Base-by-base conservation (phyloP, 2,888 invertebrate species). In the Drosophila hamatofila region DNA sequence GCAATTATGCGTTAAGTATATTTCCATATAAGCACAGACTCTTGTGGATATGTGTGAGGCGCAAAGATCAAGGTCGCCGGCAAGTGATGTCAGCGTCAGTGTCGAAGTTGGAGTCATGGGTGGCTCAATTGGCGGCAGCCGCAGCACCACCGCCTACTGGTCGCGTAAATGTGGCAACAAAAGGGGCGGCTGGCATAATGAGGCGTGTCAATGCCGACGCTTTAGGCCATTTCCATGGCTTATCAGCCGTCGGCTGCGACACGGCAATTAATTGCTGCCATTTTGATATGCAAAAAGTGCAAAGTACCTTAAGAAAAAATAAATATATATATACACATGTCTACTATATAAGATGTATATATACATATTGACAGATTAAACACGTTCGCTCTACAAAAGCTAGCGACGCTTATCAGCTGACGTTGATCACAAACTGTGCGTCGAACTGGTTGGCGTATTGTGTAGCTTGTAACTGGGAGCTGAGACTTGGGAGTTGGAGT, bases 151-250 rank as follows among this genome's bases (percentile, higher is more conserved):
- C 44, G 23, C 44, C 44, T 44, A 44, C 44, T 23, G 44, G 44
- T 1, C 73, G 83, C 85, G 83, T 83, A 80, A 81, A 78, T 69
- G 80, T 89, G 81, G 86, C 84, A 91, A 90, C 72, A 72, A n/a
- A 54, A 49, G 62, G 56, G 68, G 78, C 75, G 83, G 77, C 66
- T 65, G 57, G 60, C 74, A 81, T 83, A 91, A 89, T 83, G 88
- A 82, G 85, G 88, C 90, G 89, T 91, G 90, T 87, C 90, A 90
- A 87, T 88, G 83, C 73, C 89, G 62, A 82, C 75, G 89, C 89
- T 85, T 82, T 46, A 75, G 74, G 85, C 80, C 85, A 80, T 89
- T 87, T 80, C 74, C 78, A 65, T 60, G 75, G 75, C 78, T 89
- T 86, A 86, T 89, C 89, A 73, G 78, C 63, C 65, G 37, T 41